Base-by-base conservation (phyloP, 2,888 invertebrate genomes). In the Aphidius colemani region DNA sequence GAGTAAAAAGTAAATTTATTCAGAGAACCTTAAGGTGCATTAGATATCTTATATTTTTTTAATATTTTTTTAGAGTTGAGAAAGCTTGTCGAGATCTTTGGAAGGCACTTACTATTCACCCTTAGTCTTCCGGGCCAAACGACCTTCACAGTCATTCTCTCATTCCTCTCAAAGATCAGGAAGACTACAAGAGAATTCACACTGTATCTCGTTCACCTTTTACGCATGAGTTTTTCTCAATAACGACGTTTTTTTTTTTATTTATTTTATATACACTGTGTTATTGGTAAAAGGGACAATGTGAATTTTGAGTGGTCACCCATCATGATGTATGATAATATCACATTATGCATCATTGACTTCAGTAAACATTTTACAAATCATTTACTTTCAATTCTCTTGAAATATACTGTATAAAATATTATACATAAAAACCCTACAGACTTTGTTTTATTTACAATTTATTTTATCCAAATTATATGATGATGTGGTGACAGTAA, bases 51-150 rank as follows among this genome's bases (percentile, higher is more conserved):
- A 59, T 41, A 11, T 50, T 18, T 50, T 8, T 50, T 18, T 50
- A 18, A 18, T 50, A 18, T 30, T 30, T 30, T 30, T 30, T 30
- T 30, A 30, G 30, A 30, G 30, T 30, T 30, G 30, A 30, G 5
- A 30, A 30, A 30, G 30, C 30, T 30, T 30, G 30, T 30, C 30
- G 30, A 30, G 30, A 30, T 44, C 45, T 53, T 53, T 60, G 51
- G 11, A 8, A 60, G 51, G 58, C 63, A 63, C 63, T 63, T 63
- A 58, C 58, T 63, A 63, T 63, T 63, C 63, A 63, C 63, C 63
- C 63, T 63, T 40, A 63, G 63, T 63, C 53, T 51, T 63, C 44
- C 44, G 58, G 57, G 45, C 62, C 43, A 57, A 62, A 57, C 57
- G 63, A 63, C 46, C 57, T 18, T 57, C 49, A 40, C 30, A 30